Percentiles rank a stretch among this genome's conserved stretches.
phyloP scores from a whole-genome alignment of 2,797 vertebrate genomes.

The Bovichtus variegatus region DNA sequence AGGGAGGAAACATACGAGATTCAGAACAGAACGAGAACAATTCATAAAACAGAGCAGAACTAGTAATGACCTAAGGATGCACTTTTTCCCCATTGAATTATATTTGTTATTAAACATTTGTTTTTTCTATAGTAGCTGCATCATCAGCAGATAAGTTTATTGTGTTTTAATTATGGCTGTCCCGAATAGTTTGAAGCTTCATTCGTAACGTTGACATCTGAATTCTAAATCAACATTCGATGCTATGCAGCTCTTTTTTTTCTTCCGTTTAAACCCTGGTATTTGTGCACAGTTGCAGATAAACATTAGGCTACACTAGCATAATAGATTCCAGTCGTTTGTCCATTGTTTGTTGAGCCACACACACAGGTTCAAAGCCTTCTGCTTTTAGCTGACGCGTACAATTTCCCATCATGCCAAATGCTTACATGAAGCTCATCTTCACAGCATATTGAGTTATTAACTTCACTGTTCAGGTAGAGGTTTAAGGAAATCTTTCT shows the following conservation, averaged over 20 bases:
- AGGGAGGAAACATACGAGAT: not conserved
- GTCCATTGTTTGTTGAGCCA: not conserved
- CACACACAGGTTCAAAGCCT: not conserved
- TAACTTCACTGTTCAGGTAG: not conserved
- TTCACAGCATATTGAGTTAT: not conserved
- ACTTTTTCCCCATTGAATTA: no score
- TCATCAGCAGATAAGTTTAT: not conserved
- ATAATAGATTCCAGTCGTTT: no score
- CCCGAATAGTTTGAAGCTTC: no score
- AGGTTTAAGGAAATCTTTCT: not conserved
- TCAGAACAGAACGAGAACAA: not conserved
- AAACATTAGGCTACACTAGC: no score
- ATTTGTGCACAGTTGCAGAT: no score
- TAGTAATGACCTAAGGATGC: not conserved
- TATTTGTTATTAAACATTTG: no score
- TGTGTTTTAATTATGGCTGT: not conserved
- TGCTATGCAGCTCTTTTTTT: no score
- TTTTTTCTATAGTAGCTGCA: not conserved
- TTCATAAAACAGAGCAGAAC: not conserved
- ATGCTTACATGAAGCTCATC: not conserved
- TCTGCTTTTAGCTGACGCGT: no score
- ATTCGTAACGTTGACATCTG: no score
- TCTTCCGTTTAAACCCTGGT: no score
- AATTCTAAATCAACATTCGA: no score
- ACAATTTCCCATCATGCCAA: not conserved